A percentile compares a stretch with the other conserved stretches of the same genome.
phyloP scores from a whole-genome alignment of 2,113 vertebrate species.

The Lota lota region DNA sequence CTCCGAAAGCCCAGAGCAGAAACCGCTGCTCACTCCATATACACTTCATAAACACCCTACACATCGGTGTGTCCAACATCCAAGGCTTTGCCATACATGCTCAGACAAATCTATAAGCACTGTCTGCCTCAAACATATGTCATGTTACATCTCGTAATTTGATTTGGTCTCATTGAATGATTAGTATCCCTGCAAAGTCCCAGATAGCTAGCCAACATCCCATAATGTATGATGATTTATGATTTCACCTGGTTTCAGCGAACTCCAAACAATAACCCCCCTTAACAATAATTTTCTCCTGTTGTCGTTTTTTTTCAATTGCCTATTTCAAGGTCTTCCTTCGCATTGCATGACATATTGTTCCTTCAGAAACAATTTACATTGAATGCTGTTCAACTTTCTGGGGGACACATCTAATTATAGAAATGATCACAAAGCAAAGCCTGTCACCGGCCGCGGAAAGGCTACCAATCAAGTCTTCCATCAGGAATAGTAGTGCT shows the following conservation, averaged over 20 bases:
- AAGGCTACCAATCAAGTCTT: background rate
- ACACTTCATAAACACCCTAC: slow-evolving; percentile 25
- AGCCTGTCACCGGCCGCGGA: background rate
- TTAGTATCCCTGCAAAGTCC: background rate
- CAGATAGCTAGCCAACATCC: background rate
- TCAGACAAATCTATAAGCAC: background rate
- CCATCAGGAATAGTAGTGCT: background rate
- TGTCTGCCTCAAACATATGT: background rate
- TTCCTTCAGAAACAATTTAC: background rate
- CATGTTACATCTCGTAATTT: background rate
- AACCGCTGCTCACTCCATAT: slow-evolving; percentile 10
- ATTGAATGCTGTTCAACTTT: background rate
- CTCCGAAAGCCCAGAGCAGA: slow-evolving; percentile 29
- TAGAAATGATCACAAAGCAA: background rate
- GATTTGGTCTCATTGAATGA: background rate
- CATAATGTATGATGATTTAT: background rate
- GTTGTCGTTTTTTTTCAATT: too few relatives aligned
- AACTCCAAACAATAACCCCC: background rate
- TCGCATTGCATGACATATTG: background rate
- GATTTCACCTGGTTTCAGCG: background rate
- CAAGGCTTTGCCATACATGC: background rate
- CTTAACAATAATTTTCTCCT: background rate
- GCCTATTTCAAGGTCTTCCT: too few relatives aligned
- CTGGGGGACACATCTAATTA: background rate
- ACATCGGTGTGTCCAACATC: background rate